phyloP scores from a whole-genome alignment of 2,113 vertebrate species.

The Orcinus orca region DNA sequence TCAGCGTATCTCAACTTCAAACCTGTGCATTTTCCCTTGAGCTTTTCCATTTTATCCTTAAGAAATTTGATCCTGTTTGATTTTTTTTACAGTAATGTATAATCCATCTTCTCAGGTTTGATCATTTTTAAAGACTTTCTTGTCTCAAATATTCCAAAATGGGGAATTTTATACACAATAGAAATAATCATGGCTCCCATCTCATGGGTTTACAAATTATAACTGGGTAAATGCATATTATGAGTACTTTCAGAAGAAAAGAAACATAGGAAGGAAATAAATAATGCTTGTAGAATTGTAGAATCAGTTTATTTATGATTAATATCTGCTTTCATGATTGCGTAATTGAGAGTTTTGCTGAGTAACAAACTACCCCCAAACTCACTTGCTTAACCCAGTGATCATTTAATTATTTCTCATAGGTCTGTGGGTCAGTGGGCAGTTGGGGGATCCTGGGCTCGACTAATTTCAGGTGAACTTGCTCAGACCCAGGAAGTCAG shows the following conservation, averaged over 20 bases:
- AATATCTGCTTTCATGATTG: background rate
- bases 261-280: background rate
- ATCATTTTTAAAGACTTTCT: background rate
- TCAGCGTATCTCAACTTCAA: background rate
- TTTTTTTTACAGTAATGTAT: background rate
- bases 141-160: background rate
- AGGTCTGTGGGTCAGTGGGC: background rate
- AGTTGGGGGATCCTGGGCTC: background rate
- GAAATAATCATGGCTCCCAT: background rate
- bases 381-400: background rate
- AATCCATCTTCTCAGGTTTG: background rate
- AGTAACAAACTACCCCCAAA: background rate
- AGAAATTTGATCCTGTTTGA: background rate
- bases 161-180: background rate
- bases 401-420: background rate
- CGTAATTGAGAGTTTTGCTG: background rate
- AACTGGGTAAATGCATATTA: background rate
- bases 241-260: background rate
- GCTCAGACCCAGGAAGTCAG: fast-evolving
- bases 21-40: background rate
- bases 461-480: background rate
- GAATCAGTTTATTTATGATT: background rate
- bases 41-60: conserved; percentile 11
- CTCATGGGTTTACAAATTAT: background rate
- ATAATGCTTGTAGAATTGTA: background rate